These are phyloP conservation scores for Furcula furcula DNA, from an alignment of 2,888 invertebrate species.

Conservation along the genomic window DNA sequence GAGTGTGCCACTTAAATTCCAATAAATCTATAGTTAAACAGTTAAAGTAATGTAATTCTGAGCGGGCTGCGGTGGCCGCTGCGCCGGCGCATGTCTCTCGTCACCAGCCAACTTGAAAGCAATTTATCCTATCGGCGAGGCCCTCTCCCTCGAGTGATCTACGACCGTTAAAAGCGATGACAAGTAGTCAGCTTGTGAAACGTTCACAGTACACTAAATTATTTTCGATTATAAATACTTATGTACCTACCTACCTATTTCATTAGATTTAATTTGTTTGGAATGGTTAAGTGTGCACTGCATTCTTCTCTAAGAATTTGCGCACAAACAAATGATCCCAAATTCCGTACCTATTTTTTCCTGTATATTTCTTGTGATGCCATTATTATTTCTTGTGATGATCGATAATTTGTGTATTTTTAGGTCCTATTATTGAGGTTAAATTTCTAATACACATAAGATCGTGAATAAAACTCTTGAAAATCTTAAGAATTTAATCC, in stretches of 20 bases:
- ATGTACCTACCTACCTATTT: too few relatives aligned
- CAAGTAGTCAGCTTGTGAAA: constrained; percentile 39
- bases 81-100: constrained; percentile 55
- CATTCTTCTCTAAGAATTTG: too few relatives aligned
- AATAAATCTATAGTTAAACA: constrained; percentile 57
- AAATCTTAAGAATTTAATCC: constrained; percentile 56
- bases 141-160: constrained; percentile 53
- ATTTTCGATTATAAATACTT: constrained; percentile 5
- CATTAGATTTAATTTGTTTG: too few relatives aligned
- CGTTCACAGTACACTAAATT: constrained; percentile 21
- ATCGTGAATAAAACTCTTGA: constrained; percentile 31
- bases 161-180: constrained; percentile 63
- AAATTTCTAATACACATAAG: too few relatives aligned
- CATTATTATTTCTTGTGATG: too few relatives aligned
- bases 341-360: too few relatives aligned
- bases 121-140: constrained; percentile 58
- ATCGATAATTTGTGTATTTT: too few relatives aligned
- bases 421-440: too few relatives aligned
- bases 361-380: too few relatives aligned
- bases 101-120: constrained; percentile 59
- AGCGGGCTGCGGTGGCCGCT: constrained; percentile 23
- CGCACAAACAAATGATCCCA: too few relatives aligned
- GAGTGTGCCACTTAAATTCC: constrained; percentile 44
- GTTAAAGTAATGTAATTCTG: constrained; percentile 45
- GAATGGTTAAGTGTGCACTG: too few relatives aligned